Evolutionary conservation across 2,797 vertebrate species (phyloP).

Genomic region (Dromococcyx pavoninus): DNA sequence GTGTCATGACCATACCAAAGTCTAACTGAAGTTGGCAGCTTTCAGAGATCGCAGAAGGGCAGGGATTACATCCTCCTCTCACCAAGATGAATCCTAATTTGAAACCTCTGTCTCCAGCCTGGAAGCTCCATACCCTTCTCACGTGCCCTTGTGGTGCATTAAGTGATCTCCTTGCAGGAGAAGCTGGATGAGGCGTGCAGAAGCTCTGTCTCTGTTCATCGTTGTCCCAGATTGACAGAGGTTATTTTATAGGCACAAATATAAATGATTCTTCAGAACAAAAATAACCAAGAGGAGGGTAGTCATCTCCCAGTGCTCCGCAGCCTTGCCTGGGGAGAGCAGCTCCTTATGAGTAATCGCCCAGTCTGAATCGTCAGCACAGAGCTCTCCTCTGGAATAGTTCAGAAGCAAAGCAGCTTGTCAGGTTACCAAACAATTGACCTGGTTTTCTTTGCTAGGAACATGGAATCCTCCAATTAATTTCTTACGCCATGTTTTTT

Average conservation of each 20-base stretch:
- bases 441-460: slow-evolving; percentile 28
- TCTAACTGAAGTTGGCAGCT: neutral
- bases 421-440: neutral
- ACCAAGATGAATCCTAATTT: neutral
- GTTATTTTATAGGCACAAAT: neutral
- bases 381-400: neutral
- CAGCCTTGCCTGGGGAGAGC: neutral
- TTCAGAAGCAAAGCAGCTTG: neutral
- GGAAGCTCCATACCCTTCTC: neutral
- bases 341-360: neutral
- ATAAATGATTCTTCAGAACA: neutral
- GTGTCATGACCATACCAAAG: neutral
- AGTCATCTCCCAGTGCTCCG: neutral
- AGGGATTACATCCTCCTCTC: neutral
- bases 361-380: neutral
- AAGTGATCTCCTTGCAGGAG: neutral
- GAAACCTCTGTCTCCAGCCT: neutral
- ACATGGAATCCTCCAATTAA: neutral
- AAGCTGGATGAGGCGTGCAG: neutral
- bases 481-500: neutral
- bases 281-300: neutral
- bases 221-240: neutral
- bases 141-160: neutral
- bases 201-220: neutral
- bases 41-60: neutral